phyloP scores from a whole-genome alignment of 2,113 vertebrate genomes.

The Megaptera novaeangliae region DNA sequence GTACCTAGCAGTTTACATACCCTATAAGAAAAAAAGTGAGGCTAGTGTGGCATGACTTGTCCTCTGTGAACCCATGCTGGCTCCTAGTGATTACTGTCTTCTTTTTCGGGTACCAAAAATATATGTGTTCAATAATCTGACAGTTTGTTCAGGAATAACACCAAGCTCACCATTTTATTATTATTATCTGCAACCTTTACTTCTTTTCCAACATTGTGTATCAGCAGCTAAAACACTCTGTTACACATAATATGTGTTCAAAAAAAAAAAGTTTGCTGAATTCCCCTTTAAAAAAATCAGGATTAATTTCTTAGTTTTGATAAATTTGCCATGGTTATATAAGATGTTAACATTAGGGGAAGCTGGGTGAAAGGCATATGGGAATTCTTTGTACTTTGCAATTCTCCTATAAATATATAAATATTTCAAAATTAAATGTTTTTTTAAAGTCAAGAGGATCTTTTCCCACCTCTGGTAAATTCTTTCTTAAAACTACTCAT shows the following conservation, averaged over 20 bases:
- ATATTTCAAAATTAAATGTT: not conserved
- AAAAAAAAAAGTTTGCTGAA: not conserved
- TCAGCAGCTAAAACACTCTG: not conserved
- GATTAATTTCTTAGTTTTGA: constrained; percentile 9
- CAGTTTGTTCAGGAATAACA: not conserved
- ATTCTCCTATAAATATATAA: constrained; percentile 6
- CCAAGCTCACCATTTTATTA: not conserved
- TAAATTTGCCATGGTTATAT: not conserved
- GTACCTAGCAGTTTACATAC: not conserved
- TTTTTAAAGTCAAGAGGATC: not conserved
- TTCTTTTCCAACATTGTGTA: not conserved
- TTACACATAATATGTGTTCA: not conserved
- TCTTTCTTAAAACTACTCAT: constrained; percentile 28
- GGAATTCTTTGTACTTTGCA: not conserved
- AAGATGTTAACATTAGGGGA: not conserved
- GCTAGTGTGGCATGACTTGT: not conserved
- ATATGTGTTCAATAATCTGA: not conserved
- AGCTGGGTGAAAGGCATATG: not conserved
- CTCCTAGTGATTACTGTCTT: not conserved
- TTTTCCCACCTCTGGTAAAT: constrained; percentile 10
- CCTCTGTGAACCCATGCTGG: not conserved
- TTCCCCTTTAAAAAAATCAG: constrained; percentile 9
- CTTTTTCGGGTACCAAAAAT: not conserved
- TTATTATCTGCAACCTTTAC: not conserved
- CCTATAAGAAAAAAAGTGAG: not conserved